Conservation (phyloP, 2,797 vertebrate species). For the Malurus leucopterus region DNA sequence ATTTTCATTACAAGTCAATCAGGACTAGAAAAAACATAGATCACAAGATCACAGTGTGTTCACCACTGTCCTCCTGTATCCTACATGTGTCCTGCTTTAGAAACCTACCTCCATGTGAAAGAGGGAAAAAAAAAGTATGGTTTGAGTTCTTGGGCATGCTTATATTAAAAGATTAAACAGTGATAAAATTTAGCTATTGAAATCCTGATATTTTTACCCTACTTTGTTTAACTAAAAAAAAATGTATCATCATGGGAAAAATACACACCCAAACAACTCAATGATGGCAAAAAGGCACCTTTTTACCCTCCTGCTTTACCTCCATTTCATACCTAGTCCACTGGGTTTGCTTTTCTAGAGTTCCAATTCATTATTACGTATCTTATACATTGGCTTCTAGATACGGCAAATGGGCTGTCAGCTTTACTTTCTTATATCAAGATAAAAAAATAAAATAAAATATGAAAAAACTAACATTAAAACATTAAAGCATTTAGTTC, state of each 20-base stretch:
- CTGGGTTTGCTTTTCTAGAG: background rate
- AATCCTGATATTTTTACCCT: background rate
- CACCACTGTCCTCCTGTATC: background rate
- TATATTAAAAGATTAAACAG: background rate
- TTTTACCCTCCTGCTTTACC: background rate
- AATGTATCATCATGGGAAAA: background rate
- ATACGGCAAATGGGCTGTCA: background rate
- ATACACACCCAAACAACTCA: background rate
- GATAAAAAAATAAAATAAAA: background rate
- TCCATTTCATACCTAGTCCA: background rate
- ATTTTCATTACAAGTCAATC: background rate
- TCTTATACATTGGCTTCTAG: background rate
- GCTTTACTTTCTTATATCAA: background rate
- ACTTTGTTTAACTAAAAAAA: background rate
- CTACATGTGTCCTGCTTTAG: background rate
- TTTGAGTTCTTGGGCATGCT: background rate
- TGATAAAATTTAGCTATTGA: background rate
- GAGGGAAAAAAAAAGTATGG: fast-evolving
- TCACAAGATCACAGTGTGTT: background rate
- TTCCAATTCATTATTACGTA: background rate
- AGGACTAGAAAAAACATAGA: background rate
- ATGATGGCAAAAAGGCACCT: background rate
- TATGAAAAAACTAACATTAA: background rate
- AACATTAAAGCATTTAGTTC: background rate
- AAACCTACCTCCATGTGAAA: background rate